Base-by-base conservation (phyloP, 2,113 vertebrate species). In the Orthonyx spaldingii region DNA sequence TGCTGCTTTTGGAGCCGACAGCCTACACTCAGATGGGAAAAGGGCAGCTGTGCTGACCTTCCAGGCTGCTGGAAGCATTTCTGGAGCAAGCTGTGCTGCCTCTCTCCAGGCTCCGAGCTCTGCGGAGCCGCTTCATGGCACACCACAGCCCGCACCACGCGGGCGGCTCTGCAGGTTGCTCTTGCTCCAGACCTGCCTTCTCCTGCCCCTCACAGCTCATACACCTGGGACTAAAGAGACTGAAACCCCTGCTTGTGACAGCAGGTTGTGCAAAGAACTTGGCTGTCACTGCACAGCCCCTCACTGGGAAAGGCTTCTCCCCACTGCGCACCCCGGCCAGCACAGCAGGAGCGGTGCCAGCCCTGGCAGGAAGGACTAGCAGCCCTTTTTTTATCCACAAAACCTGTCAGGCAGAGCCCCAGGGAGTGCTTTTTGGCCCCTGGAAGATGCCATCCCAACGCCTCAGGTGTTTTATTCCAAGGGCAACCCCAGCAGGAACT, bases 321-420 rank as follows among this genome's bases (percentile, higher is more conserved):
- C 3, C 20, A 2, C 10, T 11, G 30, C 0, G 0, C 35, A 26
- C 1, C 28, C 12, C 0, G 0, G 47, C 30, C 74, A 32, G 70
- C 3, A 1, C 0, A 0, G 60, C 32, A 26, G 63, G 71, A 66
- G 70, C 1, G 0, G 60, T 28, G 42, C 19, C 42, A 39, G 77
- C 28, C 3, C 1, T 10, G 30, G 30, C 13, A 56, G 50, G 49
- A 13, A 64, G 20, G 18, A 22, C 4, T 27, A 27, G 21, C 24
- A 72, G 7, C 14, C 11, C 8, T 20, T 49, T 7, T 4, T 57
- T n/a, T 26, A 84, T 41, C 35, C 88, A 26, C 22, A 64, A 59
- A 83, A 64, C 16, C 44, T 20, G 13, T 12, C n/a, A 35, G 44
- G 41, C 63, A 64, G 42, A 93, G 37, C 20, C 20, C 17, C 19